Evolutionary conservation across 2,797 vertebrate species (phyloP), one percentile per base, ranked within the genome.

Genomic region (Margarornis squamiger): DNA sequence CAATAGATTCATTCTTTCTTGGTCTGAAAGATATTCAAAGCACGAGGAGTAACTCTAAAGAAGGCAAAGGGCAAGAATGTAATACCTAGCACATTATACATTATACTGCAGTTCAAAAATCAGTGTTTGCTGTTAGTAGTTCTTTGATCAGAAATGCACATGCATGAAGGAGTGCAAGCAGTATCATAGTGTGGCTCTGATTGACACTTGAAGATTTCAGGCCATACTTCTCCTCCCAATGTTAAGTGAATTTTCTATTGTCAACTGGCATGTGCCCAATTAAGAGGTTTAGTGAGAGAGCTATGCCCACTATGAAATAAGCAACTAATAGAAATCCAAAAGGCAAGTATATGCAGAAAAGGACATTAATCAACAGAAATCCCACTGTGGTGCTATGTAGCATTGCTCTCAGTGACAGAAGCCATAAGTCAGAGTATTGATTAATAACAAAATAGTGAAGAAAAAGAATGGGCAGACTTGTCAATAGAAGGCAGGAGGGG

Each of bases 251-350:
- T 93, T 95, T 96, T 90, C 62, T n/a, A 61, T 61, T 93, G 52
- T 88, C 81, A 84, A 24, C 65, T 86, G 48, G 30, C 41, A 63
- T 43, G 36, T 65, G 29, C 27, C 61, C 63, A 30, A 82, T 75
- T 55, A 96, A 94, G 41, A 59, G 17, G 15, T 61, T 91, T 65
- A 87, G 55, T 17, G 14, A 81, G 46, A 76, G 52, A 91, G 36
- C 70, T 88, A 66, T 14, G 46, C 61, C 93, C 22, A 4, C 61
- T 80, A n/a, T 27, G 78, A 95, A 93, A 92, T 91, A 91, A 96
- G 63, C 75, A 93, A 95, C 86, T 94, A 93, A 88, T 88, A 94
- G 29, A 63, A 49, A 68, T 68, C 18, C 14, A 87, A 72, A 87
- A 79, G 51, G 18, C 29, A 85, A 58, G 10, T 30, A 87, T 84